These are phyloP conservation scores for Leucoraja erinaceus DNA, from an alignment of 2,113 vertebrate genomes.

Conservation along the genomic window DNA sequence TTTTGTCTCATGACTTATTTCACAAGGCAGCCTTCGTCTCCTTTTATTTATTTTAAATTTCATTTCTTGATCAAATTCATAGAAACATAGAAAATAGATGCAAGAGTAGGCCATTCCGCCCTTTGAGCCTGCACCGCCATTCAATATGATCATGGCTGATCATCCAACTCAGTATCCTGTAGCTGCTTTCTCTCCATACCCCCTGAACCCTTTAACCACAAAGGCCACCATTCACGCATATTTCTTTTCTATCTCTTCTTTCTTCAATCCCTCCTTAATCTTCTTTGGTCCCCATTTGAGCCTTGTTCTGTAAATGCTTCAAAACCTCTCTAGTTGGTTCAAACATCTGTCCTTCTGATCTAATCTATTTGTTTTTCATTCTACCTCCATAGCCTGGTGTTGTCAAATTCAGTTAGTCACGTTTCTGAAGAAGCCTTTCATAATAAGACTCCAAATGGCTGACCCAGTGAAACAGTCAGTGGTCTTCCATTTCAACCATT, in stretches of 20 bases:
- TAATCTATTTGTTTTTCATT: not conserved
- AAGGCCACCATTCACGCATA: no score
- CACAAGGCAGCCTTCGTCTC: not conserved
- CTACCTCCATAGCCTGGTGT: not conserved
- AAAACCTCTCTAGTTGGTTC: not conserved
- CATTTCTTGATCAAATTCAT: not conserved
- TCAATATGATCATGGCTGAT: no score
- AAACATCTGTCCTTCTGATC: not conserved
- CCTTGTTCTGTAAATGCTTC: not conserved
- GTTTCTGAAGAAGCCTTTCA: not conserved
- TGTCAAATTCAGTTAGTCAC: not conserved
- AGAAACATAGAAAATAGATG: no score
- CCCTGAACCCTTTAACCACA: no score
- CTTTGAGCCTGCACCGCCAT: no score
- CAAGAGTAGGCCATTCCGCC: no score
- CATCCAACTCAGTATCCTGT: no score
- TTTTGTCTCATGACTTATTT: no score
- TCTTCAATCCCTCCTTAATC: not conserved
- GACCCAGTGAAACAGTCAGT: not conserved
- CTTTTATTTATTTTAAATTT: not conserved
- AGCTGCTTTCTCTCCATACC: no score
- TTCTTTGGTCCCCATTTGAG: not conserved
- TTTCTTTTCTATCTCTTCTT: not conserved
- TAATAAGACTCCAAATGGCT: not conserved
- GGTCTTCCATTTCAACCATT: not conserved